Base-by-base conservation (phyloP, 2,113 vertebrate species). In the Dipodomys spectabilis region DNA sequence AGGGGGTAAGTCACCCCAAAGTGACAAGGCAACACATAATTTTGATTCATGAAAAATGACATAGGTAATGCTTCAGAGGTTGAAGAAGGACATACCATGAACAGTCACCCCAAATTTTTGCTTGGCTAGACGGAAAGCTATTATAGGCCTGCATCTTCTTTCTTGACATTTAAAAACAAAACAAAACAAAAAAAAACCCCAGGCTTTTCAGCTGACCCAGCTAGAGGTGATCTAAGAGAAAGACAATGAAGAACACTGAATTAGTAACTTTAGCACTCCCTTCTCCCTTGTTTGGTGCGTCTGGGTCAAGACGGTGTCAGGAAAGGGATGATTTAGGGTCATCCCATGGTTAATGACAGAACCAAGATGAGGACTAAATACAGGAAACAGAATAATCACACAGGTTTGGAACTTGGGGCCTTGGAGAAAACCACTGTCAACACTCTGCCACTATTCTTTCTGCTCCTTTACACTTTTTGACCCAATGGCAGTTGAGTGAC, bases 351-450 rank as follows among this genome's bases (percentile, higher is more conserved):
- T 88, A 32, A 45, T 81, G 23, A 44, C 23, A 84, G 32, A 86
- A 92, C 27, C n/a, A 80, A 45, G 53, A 83, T 27, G 57, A 80
- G 67, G 67, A 77, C 60, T 39, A 7, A 23, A n/a, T 92, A 22
- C 30, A 64, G 57, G 30, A 93, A 89, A 82, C 20, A 75, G 45
- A 71, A 62, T 64, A 75, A 93, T 44, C n/a, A 39, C 35, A 75
- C 22, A 6, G 53, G 15, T 87, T 69, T 19, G 44, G 32, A n/a
- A 77, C 39, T 72, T 1, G 16, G 53, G 32, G 53, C 44, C 23
- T 75, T 87, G 53, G 86, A 82, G 84, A 90, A 64, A 92, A 82
- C 45, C 15, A 22, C 60, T 62, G 20, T 18, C 72, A 72, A 81
- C 5, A 2, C 7, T 92, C 86, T 72, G 6, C 28, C n/a, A 32